These are phyloP conservation scores for Drosophila kuntzei DNA, from an alignment of 2,888 invertebrate species.

Conservation along the genomic window DNA sequence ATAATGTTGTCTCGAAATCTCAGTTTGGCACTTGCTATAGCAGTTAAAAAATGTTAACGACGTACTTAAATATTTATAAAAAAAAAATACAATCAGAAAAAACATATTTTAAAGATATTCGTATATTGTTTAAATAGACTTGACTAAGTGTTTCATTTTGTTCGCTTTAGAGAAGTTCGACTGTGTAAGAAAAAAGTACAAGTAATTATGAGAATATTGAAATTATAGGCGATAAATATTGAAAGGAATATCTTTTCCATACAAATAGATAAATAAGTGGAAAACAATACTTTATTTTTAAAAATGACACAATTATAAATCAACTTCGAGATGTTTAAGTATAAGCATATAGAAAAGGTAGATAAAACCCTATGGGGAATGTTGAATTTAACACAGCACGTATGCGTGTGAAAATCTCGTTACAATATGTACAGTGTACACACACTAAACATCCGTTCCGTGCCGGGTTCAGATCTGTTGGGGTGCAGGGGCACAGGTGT, in stretches of 20 bases:
- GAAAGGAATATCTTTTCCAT: neutral
- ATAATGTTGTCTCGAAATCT: neutral
- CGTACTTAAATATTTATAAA: neutral
- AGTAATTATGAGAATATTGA: neutral
- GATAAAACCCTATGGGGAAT: slow-evolving; percentile 5
- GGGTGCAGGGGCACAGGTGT: slow-evolving; percentile 3
- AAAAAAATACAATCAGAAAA: neutral
- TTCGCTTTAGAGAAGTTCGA: neutral
- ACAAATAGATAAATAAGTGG: neutral
- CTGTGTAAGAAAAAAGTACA: neutral
- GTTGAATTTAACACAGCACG: slow-evolving; percentile 48
- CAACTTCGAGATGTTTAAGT: neutral
- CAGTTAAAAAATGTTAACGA: slow-evolving; percentile 2
- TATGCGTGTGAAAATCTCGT: slow-evolving; percentile 69
- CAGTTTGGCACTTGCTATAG: neutral
- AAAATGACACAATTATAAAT: slow-evolving; percentile 11
- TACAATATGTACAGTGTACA: slow-evolving; percentile 46
- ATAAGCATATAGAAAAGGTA: slow-evolving; percentile 4
- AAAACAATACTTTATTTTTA: slow-evolving; percentile 2
- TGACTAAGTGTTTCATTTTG: neutral
- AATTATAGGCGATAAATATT: neutral
- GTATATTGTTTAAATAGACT: neutral
- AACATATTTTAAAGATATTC: neutral
- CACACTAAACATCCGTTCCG: slow-evolving; percentile 64
- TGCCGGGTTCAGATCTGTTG: slow-evolving; percentile 37